Evolutionary conservation across 2,888 invertebrate genomes (phyloP).

Genomic region (Graphium colonna): DNA sequence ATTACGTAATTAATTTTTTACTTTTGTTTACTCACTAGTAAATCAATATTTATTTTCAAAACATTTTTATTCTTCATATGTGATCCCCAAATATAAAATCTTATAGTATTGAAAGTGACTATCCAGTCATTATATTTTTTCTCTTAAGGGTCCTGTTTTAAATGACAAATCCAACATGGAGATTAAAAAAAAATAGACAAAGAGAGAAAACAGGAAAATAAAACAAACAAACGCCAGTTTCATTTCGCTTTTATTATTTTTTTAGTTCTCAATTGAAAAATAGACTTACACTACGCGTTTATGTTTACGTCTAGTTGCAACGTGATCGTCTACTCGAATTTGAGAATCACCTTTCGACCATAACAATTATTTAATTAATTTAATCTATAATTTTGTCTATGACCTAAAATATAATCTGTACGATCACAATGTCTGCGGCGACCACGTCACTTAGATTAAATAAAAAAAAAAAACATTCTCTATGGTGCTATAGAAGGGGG

Average conservation of each 20-base stretch:
- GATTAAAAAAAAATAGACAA: no score
- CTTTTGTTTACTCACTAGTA: no score
- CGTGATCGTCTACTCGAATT: slow-evolving; percentile 51
- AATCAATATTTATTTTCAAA: no score
- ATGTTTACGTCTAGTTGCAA: slow-evolving; percentile 52
- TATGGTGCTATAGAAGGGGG: slow-evolving; percentile 47
- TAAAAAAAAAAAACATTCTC: slow-evolving; percentile 60
- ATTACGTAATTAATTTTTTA: no score
- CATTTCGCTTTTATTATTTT: slow-evolving; percentile 38
- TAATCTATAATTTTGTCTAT: slow-evolving; percentile 20
- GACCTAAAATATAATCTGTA: slow-evolving; percentile 27
- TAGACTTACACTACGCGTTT: neutral
- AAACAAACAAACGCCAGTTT: slow-evolving; percentile 23
- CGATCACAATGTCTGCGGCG: slow-evolving; percentile 38
- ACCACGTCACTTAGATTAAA: slow-evolving; percentile 60
- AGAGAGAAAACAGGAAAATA: slow-evolving; percentile 28
- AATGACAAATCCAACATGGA: no score
- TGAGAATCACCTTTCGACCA: neutral
- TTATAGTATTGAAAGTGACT: no score
- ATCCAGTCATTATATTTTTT: no score
- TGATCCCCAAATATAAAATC: no score
- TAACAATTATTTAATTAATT: no score
- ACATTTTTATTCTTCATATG: no score
- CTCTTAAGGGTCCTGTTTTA: no score
- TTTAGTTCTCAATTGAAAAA: slow-evolving; percentile 67